phyloP scores from a whole-genome alignment of 2,888 invertebrate genomes.

The Protodeltote pygarga region DNA sequence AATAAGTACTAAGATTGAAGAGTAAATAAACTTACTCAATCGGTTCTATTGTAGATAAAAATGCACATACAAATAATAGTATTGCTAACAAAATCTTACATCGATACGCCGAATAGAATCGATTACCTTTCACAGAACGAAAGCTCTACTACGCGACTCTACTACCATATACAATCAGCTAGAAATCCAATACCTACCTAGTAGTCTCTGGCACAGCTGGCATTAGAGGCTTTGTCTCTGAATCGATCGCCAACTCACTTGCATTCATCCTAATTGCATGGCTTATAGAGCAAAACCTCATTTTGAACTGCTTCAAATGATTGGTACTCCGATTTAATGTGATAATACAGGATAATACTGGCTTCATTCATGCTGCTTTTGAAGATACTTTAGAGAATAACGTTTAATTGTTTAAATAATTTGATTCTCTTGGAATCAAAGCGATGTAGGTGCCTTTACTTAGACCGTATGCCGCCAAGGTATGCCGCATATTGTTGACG shows the following conservation, averaged over 20 bases:
- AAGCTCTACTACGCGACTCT: constrained; percentile 29
- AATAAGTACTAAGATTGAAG: too few relatives aligned
- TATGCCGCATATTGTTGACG: too few relatives aligned
- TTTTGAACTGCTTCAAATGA: constrained; percentile 34
- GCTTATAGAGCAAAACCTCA: constrained; percentile 40
- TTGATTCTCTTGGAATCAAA: background rate
- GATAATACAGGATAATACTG: constrained; percentile 9
- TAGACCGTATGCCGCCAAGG: too few relatives aligned
- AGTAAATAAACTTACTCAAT: too few relatives aligned
- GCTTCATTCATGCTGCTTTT: constrained; percentile 19
- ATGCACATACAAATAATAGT: too few relatives aligned
- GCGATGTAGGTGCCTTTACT: background rate
- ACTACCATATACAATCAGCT: constrained; percentile 27
- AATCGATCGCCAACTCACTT: constrained; percentile 43
- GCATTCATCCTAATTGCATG: constrained; percentile 51
- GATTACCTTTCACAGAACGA: constrained; percentile 13
- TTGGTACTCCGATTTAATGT: constrained; percentile 24
- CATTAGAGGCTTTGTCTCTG: constrained; percentile 52
- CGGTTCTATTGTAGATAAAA: too few relatives aligned
- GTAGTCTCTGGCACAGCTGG: constrained; percentile 37
- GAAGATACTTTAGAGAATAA: constrained; percentile 11
- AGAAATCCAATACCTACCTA: constrained; percentile 44
- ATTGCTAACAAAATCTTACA: too few relatives aligned
- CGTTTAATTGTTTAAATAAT: constrained; percentile 10
- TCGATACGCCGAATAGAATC: constrained; percentile 7